Evolutionary conservation across 2,113 vertebrate species (phyloP).

Genomic region (Melanostigma gelatinosum): DNA sequence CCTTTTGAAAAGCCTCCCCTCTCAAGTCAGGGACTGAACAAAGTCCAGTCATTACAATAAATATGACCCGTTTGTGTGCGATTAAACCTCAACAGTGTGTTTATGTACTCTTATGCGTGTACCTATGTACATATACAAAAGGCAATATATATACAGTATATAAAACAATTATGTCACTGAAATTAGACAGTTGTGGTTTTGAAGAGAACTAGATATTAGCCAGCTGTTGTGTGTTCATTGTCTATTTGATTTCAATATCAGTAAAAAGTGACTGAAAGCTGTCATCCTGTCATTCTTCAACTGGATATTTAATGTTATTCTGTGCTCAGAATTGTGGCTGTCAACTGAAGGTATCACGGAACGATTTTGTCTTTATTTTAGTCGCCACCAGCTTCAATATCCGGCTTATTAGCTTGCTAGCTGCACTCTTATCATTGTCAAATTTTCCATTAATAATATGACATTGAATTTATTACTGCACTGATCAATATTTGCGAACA

Average conservation of each 20-base stretch:
- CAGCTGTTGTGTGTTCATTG: slow-evolving; percentile 61
- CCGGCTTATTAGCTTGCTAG: no score
- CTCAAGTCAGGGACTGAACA: slow-evolving; percentile 66
- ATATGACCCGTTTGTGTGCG: slow-evolving; percentile 59
- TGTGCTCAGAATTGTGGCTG: neutral
- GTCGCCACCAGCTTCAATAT: no score
- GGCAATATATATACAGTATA: slow-evolving; percentile 77
- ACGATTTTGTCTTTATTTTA: neutral
- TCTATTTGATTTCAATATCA: slow-evolving; percentile 77
- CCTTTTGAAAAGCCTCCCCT: slow-evolving; percentile 51
- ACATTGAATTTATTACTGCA: no score
- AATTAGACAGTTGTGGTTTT: slow-evolving; percentile 66
- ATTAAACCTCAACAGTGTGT: slow-evolving; percentile 62
- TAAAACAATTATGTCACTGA: slow-evolving; percentile 65
- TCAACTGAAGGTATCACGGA: neutral
- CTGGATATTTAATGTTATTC: neutral
- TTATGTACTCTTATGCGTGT: slow-evolving; percentile 72
- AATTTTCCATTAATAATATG: no score
- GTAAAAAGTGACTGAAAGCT: slow-evolving; percentile 57
- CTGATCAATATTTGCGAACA: no score
- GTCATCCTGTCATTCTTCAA: slow-evolving; percentile 34
- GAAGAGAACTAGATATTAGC: slow-evolving; percentile 56
- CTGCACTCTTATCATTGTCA: neutral
- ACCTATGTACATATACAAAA: slow-evolving; percentile 80
- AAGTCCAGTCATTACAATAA: slow-evolving; percentile 74